Evolutionary conservation across 2,113 vertebrate species (phyloP), one percentile per base, ranked within the genome.

Genomic region (Ursus arctos): DNA sequence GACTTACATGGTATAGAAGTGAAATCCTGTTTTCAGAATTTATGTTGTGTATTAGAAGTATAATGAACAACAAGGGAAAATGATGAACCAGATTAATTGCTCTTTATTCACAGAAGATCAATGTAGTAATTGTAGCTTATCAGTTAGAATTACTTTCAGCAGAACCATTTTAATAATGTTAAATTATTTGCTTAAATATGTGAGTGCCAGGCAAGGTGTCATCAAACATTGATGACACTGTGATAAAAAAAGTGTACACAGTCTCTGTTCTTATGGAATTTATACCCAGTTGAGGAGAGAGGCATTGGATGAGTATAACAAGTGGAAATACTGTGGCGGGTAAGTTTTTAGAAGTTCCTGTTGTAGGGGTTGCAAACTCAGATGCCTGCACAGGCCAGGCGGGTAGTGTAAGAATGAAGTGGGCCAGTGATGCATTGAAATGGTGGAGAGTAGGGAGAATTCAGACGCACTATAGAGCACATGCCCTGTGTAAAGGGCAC

Each of bases 11-110:
- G 19, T 83, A 61, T 79, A 55, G 55, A 81, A 67, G 40, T 95
- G 40, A 95, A 91, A 84, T 88, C 92, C 28, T 76, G 7, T 96
- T 95, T 92, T 76, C 26, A 85, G 67, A 81, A 61, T 92, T 82
- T 93, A 28, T 74, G 19, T 53, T 53, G 2, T 90, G 7, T 57
- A 49, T 88, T 92, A 71, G 74, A 88, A 94, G 33, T 77, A 36
- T 53, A 31, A 55, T 81, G 1, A 96, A 53, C 6, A 87, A 10
- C 36, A 76, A 88, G 49, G 33, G 59, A 87, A 95, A 95, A 85
- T 26, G 36, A 76, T 85, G 51, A 88, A 43, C 61, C 88, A 84
- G 47, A 88, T 93, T 88, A 81, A 79, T 65, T 72, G 43, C 24
- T 74, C 94, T 92, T 95, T 95, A 43, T 61, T 83, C n/a, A 88